Conservation (phyloP, 2,113 vertebrate species). For the Natator depressus region DNA sequence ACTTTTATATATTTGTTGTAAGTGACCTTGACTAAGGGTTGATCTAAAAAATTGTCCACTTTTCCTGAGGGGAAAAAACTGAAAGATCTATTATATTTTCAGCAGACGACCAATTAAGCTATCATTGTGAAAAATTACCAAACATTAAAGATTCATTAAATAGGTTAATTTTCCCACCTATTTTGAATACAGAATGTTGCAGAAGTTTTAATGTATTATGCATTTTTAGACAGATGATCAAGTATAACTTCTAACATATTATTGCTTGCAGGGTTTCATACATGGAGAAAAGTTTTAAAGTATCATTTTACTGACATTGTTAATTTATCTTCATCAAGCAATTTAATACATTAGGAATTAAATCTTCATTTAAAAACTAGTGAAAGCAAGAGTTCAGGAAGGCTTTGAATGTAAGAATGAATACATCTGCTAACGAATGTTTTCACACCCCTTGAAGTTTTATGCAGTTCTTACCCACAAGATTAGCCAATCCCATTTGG, state of each 20-base stretch:
- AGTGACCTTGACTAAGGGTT: slow-evolving; percentile 13
- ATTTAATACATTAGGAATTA: background rate
- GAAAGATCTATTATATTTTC: background rate
- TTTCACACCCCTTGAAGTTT: background rate
- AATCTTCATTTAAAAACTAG: slow-evolving; percentile 12
- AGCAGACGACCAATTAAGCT: slow-evolving; percentile 49
- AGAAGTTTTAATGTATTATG: slow-evolving; percentile 3
- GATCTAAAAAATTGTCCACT: background rate
- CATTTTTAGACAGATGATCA: slow-evolving; percentile 12
- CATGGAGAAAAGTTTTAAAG: background rate
- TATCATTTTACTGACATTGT: background rate
- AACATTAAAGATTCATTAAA: slow-evolving; percentile 45
- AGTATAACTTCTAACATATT: slow-evolving; percentile 10
- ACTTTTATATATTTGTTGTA: background rate
- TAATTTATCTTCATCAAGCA: background rate
- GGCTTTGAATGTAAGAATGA: background rate
- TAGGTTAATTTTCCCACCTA: slow-evolving; percentile 32
- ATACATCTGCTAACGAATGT: background rate
- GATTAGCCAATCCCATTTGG: slow-evolving; percentile 25
- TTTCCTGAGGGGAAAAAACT: background rate
- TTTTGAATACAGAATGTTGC: slow-evolving; percentile 51
- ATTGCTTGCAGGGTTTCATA: slow-evolving; percentile 23
- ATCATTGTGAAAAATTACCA: slow-evolving; percentile 43
- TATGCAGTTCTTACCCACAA: background rate
- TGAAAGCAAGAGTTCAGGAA: background rate